Base-by-base conservation (phyloP, 1,140 invertebrate species). In the Monomorium pharaonis region DNA sequence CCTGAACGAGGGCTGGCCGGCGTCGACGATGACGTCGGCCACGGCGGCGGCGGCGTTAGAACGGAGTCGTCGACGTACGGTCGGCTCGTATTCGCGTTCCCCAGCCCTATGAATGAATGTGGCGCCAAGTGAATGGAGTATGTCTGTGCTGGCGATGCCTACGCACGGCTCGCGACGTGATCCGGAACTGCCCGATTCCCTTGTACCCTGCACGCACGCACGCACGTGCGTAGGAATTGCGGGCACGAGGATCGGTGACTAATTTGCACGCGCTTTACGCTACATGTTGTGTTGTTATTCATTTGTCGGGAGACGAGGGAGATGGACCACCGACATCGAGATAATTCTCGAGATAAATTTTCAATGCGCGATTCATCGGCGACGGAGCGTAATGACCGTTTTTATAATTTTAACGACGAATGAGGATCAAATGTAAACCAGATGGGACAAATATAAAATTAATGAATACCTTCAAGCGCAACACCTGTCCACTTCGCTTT, bases 81-180 rank as follows among this genome's bases (percentile, higher is more conserved):
- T 21, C 24, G 12, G 24, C 78, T 56, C 56, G 54, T 47, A 37
- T 84, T 62, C 56, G 72, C 60, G 42, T 80, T 81, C 84, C 76
- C 81, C 63, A 89, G 88, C 84, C 67, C 67, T 92, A 95, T 95
- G 94, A 95, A 95, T 94, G 94, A 95, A 94, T 94, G 94, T 94
- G 94, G 94, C 94, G 94, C 94, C 94, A 94, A 94, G 94, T 94
- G 94, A 95, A 94, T 94, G 94, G 94, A 94, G 93, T 94, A 88
- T 92, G 94, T 94, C 94, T 94, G 92, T 93, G 93, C 90, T 92
- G 89, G 88, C 78, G 88, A 63, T 90, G 92, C 93, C 92, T 92
- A 93, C 93, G 91, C 92, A 91, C 88, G 18, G 47, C 47, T 87
- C 78, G 85, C 85, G 44, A 81, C 67, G 60, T 78, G 70, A 75